Conservation (phyloP, 2,113 vertebrate species). For the Lagenorhynchus albirostris region DNA sequence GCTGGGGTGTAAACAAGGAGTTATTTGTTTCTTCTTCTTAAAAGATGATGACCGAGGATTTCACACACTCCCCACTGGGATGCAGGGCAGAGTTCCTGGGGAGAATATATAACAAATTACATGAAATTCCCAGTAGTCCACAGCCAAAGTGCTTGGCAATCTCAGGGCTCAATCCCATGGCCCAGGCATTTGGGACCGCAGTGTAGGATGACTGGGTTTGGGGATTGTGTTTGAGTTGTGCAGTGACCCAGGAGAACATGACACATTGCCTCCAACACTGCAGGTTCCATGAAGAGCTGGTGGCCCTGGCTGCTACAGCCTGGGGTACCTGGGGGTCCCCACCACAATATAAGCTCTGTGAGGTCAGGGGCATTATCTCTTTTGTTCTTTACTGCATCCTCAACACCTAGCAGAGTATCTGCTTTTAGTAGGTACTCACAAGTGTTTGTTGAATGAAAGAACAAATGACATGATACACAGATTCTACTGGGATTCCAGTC, state of each 20-base stretch:
- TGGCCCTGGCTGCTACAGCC: not conserved
- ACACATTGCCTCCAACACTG: not conserved
- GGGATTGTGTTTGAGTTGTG: not conserved
- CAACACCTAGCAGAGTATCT: not conserved
- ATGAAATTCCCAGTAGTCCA: not conserved
- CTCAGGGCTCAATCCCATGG: not conserved
- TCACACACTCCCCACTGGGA: not conserved
- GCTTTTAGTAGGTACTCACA: not conserved
- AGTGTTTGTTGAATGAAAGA: not conserved
- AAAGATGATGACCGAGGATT: constrained; percentile 30
- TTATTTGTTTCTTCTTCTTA: constrained; percentile 64
- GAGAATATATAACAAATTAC: not conserved
- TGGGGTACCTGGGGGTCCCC: not conserved
- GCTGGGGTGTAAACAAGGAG: constrained; percentile 70
- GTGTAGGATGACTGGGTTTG: not conserved
- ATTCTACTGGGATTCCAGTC: not conserved
- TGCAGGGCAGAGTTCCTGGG: constrained; percentile 2
- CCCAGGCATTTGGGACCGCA: not conserved
- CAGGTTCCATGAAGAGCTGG: not conserved
- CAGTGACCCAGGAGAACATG: not conserved
- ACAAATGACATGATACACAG: not conserved
- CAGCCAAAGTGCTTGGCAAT: not conserved
- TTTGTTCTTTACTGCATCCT: not conserved
- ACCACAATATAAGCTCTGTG: not conserved
- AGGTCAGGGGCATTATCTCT: not conserved